Base-by-base conservation (phyloP, 35 echinoderm and acorn worm species). In the Heliocidaris erythrogramma region DNA sequence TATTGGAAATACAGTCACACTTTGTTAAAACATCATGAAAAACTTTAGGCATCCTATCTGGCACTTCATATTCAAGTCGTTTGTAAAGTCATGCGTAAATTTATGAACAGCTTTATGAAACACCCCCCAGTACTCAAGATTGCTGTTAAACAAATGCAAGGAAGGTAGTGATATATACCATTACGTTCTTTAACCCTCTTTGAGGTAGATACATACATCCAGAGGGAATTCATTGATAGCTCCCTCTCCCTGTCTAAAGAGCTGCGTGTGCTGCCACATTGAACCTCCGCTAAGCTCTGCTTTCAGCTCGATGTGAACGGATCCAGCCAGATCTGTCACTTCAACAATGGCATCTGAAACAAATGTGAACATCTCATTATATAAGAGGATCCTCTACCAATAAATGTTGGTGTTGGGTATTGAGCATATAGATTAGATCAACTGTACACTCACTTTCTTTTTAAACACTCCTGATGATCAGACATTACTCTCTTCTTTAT, bases 211-310 rank as follows among this genome's bases (percentile, higher is more conserved):
- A n/a, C 48, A 92, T 14, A 92, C 30, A 59, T 92, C 91, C 17
- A 92, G 49, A 30, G 50, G 91, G n/a, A 17, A 59, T 59, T 92
- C 47, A 30, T 49, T 92, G 48, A 21, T 59, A 3, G 91, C 91
- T 3, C 27, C 91, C 17, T 92, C 91, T 59, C 13, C 47, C 49
- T 92, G 91, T 59, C 91, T 32, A 29, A 92, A 92, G 18, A 92
- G 91, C 91, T 92, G 91, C 14, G 91, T 92, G 29, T 92, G 91
- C 49, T 92, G 91, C 91, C 91, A 92, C 91, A 92, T 92, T 27
- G 31, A 30, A 7, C 91, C 91, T 49, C 91, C 91, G 49, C 91
- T 92, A 5, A 92, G 49, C 49, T 49, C 47, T 13, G 91, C 91
- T n/a, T 59, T 49, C 91, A 92, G 30, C 49, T 92, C 91, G 10